These are phyloP conservation scores for Styela clava DNA, from an alignment of 23 tunicate species.

Conservation along the genomic window DNA sequence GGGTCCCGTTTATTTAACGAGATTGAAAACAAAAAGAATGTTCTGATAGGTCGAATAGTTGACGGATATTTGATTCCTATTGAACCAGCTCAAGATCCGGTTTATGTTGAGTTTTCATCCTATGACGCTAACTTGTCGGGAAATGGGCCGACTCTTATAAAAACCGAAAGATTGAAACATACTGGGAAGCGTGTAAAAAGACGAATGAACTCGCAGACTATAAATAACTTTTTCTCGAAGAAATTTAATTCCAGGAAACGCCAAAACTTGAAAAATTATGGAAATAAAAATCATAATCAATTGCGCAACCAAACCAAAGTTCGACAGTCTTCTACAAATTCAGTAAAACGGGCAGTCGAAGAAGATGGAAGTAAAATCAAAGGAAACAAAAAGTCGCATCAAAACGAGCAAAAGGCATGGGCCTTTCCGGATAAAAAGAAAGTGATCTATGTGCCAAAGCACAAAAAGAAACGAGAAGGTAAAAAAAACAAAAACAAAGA, in stretches of 20 bases:
- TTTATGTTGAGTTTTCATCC: not conserved
- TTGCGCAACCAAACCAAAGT: not conserved
- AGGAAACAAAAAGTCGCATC: not conserved
- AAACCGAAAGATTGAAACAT: not conserved
- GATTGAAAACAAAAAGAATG: not conserved
- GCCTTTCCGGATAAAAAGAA: not conserved
- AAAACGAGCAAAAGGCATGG: not conserved
- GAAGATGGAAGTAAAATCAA: not conserved
- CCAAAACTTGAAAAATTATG: not conserved
- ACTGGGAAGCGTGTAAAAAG: not conserved
- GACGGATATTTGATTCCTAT: not conserved
- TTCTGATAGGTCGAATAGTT: not conserved
- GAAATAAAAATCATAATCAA: not conserved
- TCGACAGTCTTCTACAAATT: not conserved
- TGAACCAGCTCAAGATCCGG: not conserved
- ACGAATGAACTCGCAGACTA: not conserved
- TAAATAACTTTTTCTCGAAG: not conserved
- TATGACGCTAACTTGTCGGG: not conserved
- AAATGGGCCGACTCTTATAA: not conserved
- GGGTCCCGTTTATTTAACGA: not conserved
- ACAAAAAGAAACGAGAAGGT: not conserved
- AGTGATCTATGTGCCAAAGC: not conserved
- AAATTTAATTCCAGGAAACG: not conserved
- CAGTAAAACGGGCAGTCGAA: not conserved
- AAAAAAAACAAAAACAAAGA: not conserved